A percentile compares a stretch with the other conserved stretches of the same genome.
phyloP scores from a whole-genome alignment of 2,113 vertebrate genomes.

The Oplegnathus fasciatus region DNA sequence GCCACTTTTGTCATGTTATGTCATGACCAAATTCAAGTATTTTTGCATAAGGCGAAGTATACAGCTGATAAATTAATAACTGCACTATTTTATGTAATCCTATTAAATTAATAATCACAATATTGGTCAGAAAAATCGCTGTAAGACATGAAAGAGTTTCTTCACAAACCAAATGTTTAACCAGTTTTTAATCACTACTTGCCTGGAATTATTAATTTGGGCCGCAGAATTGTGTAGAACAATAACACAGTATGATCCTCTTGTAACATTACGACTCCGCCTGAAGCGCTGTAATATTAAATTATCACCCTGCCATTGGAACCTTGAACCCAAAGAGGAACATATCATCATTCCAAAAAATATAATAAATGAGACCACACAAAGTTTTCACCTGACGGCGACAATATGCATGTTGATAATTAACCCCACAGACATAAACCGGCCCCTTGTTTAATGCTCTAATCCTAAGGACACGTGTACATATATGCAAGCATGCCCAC shows the following conservation, averaged over 20 bases:
- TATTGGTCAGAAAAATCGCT: neutral
- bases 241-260: neutral
- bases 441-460: neutral
- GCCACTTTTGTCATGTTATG: neutral
- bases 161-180: neutral
- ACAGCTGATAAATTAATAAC: neutral
- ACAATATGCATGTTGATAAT: neutral
- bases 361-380: neutral
- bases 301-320: neutral
- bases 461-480: conserved; percentile 24
- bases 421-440: neutral
- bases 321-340: neutral
- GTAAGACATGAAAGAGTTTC: neutral
- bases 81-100: neutral
- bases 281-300: neutral
- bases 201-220: neutral
- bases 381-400: neutral
- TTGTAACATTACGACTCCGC: neutral
- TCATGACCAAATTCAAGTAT: neutral
- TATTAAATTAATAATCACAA: neutral
- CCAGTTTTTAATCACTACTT: neutral
- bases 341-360: neutral
- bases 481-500: conserved; percentile 29
- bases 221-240: neutral
- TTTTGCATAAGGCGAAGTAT: neutral